These are phyloP conservation scores for Pelvicachromis taeniatus DNA, from an alignment of 2,113 vertebrate genomes.

Conservation along the genomic window DNA sequence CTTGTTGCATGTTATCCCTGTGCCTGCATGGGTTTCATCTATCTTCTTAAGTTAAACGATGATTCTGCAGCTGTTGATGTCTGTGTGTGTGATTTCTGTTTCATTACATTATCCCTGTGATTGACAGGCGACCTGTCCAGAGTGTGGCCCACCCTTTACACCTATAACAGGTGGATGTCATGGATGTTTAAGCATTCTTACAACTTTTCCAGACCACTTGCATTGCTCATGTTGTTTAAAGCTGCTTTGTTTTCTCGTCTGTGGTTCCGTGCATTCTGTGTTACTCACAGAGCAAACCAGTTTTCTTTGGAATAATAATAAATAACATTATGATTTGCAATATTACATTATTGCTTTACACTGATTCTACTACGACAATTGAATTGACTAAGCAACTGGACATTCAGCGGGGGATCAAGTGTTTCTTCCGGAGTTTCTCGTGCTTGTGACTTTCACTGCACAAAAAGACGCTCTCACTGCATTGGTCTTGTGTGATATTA, in stretches of 20 bases:
- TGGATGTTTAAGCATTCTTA: not conserved
- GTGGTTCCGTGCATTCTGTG: not conserved
- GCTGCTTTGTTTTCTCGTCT: not conserved
- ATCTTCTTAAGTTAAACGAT: not conserved
- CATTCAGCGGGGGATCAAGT: not conserved
- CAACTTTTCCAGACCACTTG: not conserved
- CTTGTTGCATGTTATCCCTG: not conserved
- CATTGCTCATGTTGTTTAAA: not conserved
- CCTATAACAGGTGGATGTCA: not conserved
- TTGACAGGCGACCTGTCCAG: not conserved
- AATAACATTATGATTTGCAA: not conserved
- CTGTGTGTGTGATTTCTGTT: not conserved
- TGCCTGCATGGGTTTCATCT: not conserved
- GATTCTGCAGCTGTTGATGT: not conserved
- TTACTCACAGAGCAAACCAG: not conserved
- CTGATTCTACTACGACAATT: not conserved
- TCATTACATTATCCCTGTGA: not conserved
- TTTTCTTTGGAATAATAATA: not conserved
- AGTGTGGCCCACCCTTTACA: not conserved
- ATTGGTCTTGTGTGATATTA: not conserved
- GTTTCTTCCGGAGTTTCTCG: not conserved
- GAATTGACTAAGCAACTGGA: not conserved
- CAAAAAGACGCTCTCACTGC: not conserved
- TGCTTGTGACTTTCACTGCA: not conserved
- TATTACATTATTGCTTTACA: not conserved